phyloP scores from a whole-genome alignment of 2,113 vertebrate genomes.

The Callocephalon fimbriatum region DNA sequence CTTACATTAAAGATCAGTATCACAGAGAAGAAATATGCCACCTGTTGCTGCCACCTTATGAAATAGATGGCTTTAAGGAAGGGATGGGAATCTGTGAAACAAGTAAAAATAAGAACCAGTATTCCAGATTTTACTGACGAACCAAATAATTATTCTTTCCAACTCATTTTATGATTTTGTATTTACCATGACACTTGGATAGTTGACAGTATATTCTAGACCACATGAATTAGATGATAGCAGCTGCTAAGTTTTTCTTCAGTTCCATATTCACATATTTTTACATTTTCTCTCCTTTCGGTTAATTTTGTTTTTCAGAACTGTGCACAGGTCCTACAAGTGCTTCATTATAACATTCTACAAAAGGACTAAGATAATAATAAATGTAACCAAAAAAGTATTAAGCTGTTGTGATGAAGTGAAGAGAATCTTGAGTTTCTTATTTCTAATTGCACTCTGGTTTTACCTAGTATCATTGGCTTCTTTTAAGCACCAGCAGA shows the following conservation, averaged over 20 bases:
- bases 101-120: background rate
- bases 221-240: background rate
- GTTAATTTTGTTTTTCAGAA: background rate
- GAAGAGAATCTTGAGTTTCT: background rate
- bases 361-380: background rate
- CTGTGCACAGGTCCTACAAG: background rate
- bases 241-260: background rate
- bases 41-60: background rate
- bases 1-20: background rate
- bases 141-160: background rate
- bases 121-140: background rate
- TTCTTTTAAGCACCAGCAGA: background rate
- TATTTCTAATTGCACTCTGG: background rate
- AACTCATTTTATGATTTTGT: background rate
- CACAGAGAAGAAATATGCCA: background rate
- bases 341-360: background rate
- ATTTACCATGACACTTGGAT: background rate
- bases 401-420: background rate
- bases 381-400: background rate
- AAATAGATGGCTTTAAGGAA: background rate
- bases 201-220: background rate
- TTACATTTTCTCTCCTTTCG: background rate
- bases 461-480: background rate
- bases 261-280: background rate
- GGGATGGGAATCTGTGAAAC: background rate